Evolutionary conservation across 1,140 invertebrate genomes (phyloP).

Genomic region (Bombus impatiens): DNA sequence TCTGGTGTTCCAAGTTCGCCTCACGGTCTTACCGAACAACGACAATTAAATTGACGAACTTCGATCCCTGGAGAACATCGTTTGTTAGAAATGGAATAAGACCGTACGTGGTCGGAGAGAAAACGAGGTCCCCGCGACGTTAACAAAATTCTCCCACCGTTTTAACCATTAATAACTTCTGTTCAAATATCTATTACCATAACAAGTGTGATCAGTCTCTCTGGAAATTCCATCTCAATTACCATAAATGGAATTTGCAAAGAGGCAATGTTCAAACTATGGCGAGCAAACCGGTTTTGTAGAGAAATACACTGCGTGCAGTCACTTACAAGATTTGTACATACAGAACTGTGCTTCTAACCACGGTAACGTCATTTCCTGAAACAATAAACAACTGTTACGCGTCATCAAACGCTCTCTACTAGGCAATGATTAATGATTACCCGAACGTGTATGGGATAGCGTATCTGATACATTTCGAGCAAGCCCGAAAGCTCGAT

Average conservation of each 20-base stretch:
- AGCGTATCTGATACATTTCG: not conserved
- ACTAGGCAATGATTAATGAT: not conserved
- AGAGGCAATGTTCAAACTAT: conserved; percentile 12
- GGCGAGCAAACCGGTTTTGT: not conserved
- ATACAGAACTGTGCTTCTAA: not conserved
- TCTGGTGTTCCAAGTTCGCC: not conserved
- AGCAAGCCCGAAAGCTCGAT: not conserved
- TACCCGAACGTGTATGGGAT: not conserved
- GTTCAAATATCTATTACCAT: not conserved
- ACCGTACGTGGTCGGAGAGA: not conserved
- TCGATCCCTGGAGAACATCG: not conserved
- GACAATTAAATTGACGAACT: conserved; percentile 13
- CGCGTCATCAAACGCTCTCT: not conserved
- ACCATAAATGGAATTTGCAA: not conserved
- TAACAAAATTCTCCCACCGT: not conserved
- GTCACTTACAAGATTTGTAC: not conserved
- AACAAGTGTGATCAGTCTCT: not conserved
- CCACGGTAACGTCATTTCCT: not conserved
- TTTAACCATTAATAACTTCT: not conserved
- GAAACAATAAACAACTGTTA: not conserved
- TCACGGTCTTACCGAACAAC: not conserved
- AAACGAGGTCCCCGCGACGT: too few species aligned
- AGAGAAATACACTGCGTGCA: not conserved
- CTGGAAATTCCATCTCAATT: conserved; percentile 4
- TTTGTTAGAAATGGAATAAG: not conserved